Evolutionary conservation across 2,888 invertebrate genomes (phyloP), one percentile per base, ranked within the genome.

Genomic region (Cryptocephalus primarius): DNA sequence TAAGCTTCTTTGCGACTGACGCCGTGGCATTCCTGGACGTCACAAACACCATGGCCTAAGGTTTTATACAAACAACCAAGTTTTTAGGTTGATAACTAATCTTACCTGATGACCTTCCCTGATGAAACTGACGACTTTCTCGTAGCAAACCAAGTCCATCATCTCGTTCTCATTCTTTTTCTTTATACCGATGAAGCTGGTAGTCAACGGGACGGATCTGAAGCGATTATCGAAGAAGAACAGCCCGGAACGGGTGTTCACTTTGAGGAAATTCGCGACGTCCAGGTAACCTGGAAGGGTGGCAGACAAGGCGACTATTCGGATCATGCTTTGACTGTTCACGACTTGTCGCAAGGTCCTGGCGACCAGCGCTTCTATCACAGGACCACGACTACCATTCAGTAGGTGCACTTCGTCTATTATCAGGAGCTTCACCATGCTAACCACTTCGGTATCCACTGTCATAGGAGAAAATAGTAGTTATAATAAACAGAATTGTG

Each of bases 221-320:
- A 50, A 55, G 12, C 94, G 80, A 1, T 87, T 83, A 69, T 93
- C 93, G 67, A 97, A 97, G 72, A 85, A 96, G 71, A 94, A 97
- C 1, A 97, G 72, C 0, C 96, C 96, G 33, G 82, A 82, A 65
- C 85, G 80, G 0, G 91, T 89, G 72, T 96, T 96, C 0, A 99
- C 99, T 11, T 90, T 76, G 9, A 99, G 75, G 68, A 99, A 99
- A 55, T 79, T 76, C 2, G 97, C 94, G 31, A 99, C 96, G 71
- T 99, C 97, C 4, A 91, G 70, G 67, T 99, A 99, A 70, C 99
- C 99, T 1, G 99, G 99, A 51, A 99, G 71, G 0, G 99, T 99
- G 9, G 99, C 99, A 0, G 97, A 95, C 36, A 97, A 70, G 0
- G 96, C 97, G 1, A 99, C 88, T 51, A 99, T 96, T 42, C 99